These are phyloP conservation scores for Orthonychiurus folsomi DNA, from an alignment of 2,888 invertebrate genomes.

Conservation along the genomic window DNA sequence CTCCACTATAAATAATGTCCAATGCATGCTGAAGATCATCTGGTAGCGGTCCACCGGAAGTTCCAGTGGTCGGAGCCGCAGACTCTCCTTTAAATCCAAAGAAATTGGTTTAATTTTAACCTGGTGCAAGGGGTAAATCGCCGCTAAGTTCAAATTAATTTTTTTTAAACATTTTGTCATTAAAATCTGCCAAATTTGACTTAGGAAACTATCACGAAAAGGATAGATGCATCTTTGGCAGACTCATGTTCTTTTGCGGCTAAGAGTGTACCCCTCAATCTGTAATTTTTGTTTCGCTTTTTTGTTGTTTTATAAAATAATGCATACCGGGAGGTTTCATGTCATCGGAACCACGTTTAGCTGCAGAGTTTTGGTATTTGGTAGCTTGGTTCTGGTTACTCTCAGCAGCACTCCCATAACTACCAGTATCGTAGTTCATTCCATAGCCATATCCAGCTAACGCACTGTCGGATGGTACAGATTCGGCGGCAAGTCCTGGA, in stretches of 20 bases:
- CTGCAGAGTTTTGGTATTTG: neutral
- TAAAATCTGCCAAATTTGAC: no score
- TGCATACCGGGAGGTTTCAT: constrained; percentile 23
- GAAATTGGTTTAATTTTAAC: no score
- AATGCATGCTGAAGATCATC: constrained; percentile 38
- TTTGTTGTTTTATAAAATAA: no score
- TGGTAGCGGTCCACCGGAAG: constrained; percentile 20
- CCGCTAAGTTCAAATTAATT: no score
- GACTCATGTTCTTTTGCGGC: no score
- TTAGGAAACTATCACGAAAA: no score
- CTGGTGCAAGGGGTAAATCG: no score
- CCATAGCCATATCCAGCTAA: neutral
- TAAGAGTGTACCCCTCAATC: no score
- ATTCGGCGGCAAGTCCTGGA: neutral
- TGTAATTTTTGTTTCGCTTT: no score
- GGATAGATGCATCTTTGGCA: no score
- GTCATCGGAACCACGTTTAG: constrained; percentile 1
- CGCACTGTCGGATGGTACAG: neutral
- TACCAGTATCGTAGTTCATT: neutral
- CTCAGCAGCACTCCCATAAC: neutral
- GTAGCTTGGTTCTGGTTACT: neutral
- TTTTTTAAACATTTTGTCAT: no score
- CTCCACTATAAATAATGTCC: constrained; percentile 36
- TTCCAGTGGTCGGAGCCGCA: constrained; percentile 8
- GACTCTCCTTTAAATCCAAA: no score